Percentiles rank a stretch among this genome's conserved stretches.
phyloP scores from a whole-genome alignment of 2,797 vertebrate genomes.

The Melanogrammus aeglefinus region DNA sequence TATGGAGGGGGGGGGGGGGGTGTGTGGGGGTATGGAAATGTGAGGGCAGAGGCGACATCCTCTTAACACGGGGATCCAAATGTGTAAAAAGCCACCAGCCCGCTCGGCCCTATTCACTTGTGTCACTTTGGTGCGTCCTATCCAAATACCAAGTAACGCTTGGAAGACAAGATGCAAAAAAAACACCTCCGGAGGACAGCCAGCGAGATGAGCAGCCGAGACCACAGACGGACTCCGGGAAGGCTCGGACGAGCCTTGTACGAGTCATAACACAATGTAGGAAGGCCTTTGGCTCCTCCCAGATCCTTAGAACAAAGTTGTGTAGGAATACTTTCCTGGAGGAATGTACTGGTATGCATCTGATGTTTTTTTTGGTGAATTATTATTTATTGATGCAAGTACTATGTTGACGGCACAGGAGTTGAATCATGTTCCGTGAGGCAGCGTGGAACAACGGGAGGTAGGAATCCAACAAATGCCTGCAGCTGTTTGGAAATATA shows the following conservation, averaged over 20 bases:
- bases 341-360: too few relatives aligned
- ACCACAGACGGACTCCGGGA: not conserved
- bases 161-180: conserved; percentile 36
- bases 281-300: too few relatives aligned
- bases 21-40: conserved; percentile 54
- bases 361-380: too few relatives aligned
- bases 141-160: conserved; percentile 39
- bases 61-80: conserved; percentile 32
- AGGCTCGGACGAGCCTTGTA: not conserved
- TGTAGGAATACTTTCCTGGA: too few relatives aligned
- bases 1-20: conserved; percentile 34
- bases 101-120: conserved; percentile 33
- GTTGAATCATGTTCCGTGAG: not conserved
- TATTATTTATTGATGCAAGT: too few relatives aligned
- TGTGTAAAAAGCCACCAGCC: conserved; percentile 28
- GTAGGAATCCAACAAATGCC: not conserved
- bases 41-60: conserved; percentile 45
- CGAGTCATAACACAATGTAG: too few relatives aligned
- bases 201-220: not conserved
- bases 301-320: too few relatives aligned
- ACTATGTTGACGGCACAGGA: not conserved
- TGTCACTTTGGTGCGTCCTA: conserved; percentile 29
- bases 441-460: not conserved
- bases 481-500: conserved; percentile 14
- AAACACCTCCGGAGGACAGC: conserved; percentile 39